Base-by-base conservation (phyloP, 2,797 vertebrate species). In the Smutsia temminckii region DNA sequence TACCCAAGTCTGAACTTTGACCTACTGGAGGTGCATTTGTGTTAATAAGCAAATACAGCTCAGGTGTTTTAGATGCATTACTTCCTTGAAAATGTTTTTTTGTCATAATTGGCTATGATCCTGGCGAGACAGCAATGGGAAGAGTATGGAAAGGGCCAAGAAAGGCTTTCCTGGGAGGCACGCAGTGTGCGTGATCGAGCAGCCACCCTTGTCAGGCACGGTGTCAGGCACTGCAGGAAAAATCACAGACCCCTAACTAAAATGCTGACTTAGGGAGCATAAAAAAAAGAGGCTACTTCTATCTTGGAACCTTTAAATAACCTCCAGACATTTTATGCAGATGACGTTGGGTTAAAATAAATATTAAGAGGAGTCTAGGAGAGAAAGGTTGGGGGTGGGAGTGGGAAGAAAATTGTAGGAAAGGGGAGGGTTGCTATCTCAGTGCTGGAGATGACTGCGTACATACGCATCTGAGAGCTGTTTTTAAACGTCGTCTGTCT, bases 401-500 rank as follows among this genome's bases (percentile, higher is more conserved):
- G 59, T 23, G 5, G 68, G 68, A 94, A 94, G 90, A 90, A 92
- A 92, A 90, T 83, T 85, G 69, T 49, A 74, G 91, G 40, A 88
- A 78, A 42, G 23, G 78, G 74, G 63, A 92, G 25, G 40, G 68
- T 51, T 86, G 86, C 80, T 83, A 29, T 87, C 88, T 86, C 0
- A 1, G 51, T 63, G 46, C 71, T 85, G 51, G n/a, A 74, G 9
- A 63, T 81, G 40, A 61, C 53, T 72, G 84, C 3, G 0, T 46
- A 1, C 87, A 68, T 53, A 42, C n/a, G 85, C 49, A 8, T 63
- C n/a, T 25, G 51, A 75, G 80, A 27, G 91, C 93, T 96, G 96
- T 95, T 97, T 96, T 97, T 96, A 92, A 97, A 96, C 84, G 90
- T 34, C 85, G 64, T 72, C 83, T 89, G 93, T 81, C 93, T 95